A percentile compares a stretch with the other conserved stretches of the same genome.
Evolutionary conservation across 2,113 vertebrate species (phyloP).

Genomic region (Ploceus nigricollis): DNA sequence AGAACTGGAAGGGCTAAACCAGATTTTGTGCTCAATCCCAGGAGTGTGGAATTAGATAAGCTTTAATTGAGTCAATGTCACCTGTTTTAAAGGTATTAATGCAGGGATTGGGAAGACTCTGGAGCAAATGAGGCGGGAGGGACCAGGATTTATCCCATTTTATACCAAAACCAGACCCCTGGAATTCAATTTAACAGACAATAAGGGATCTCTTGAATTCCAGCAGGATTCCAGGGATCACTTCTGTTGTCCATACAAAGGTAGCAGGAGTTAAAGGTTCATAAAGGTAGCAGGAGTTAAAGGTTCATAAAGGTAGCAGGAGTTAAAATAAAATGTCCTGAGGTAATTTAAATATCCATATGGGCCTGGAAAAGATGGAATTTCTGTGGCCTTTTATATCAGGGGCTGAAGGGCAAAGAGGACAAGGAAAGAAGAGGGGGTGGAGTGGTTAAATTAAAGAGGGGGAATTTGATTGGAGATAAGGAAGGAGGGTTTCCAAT

Average conservation of each 20-base stretch:
- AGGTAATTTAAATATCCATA: neutral
- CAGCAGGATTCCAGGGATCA: neutral
- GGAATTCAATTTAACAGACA: neutral
- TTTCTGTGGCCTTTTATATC: neutral
- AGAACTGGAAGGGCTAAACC: neutral
- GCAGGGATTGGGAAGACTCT: neutral
- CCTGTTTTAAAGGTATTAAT: neutral
- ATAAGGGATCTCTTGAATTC: neutral
- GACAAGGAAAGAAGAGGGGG: no score
- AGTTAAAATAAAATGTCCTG: neutral
- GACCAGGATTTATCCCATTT: neutral
- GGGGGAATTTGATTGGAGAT: neutral
- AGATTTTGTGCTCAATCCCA: neutral
- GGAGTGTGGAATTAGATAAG: neutral
- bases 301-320: no score
- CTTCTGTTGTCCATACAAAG: neutral
- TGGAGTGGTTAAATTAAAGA: neutral
- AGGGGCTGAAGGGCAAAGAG: neutral
- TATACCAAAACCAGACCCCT: neutral
- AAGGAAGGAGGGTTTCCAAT: neutral
- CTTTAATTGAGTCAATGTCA: accelerated
- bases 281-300: no score
- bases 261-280: neutral
- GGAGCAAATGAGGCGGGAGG: neutral
- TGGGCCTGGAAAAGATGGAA: neutral